These are phyloP conservation scores for Onychomys leucogaster DNA, from an alignment of 2,797 vertebrate species.

Conservation along the genomic window DNA sequence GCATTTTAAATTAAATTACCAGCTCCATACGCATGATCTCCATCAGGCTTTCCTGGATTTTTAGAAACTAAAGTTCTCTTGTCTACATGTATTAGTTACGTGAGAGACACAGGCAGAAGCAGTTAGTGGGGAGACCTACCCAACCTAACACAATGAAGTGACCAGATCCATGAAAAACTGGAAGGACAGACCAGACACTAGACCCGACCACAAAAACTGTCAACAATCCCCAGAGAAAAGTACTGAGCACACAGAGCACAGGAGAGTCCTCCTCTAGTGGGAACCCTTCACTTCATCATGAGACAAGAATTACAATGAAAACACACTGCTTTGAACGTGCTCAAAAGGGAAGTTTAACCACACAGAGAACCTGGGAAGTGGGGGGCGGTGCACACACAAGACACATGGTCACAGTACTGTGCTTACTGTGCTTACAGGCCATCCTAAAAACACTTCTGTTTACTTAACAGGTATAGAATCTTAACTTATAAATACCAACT, in stretches of 20 bases:
- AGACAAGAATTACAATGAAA: neutral
- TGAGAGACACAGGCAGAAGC: neutral
- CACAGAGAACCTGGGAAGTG: neutral
- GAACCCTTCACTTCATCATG: neutral
- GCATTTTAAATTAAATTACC: neutral
- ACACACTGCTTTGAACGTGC: neutral
- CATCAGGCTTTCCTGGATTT: slow-evolving; percentile 3
- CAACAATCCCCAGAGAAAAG: neutral
- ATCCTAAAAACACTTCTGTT: neutral
- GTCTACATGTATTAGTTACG: neutral
- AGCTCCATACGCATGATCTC: neutral
- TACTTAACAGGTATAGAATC: neutral
- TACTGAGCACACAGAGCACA: neutral
- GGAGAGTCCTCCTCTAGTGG: neutral
- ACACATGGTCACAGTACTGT: neutral
- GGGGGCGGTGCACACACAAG: accelerated
- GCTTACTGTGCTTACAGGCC: neutral
- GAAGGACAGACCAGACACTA: neutral
- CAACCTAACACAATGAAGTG: neutral
- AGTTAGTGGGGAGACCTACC: neutral
- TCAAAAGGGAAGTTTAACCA: neutral
- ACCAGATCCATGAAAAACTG: neutral
- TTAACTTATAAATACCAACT: neutral
- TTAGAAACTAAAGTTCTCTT: neutral
- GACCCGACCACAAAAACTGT: neutral